phyloP scores from a whole-genome alignment of 30 jellyfish, hydroid and myxozoan genomes.

The Euphysa ruthae region DNA sequence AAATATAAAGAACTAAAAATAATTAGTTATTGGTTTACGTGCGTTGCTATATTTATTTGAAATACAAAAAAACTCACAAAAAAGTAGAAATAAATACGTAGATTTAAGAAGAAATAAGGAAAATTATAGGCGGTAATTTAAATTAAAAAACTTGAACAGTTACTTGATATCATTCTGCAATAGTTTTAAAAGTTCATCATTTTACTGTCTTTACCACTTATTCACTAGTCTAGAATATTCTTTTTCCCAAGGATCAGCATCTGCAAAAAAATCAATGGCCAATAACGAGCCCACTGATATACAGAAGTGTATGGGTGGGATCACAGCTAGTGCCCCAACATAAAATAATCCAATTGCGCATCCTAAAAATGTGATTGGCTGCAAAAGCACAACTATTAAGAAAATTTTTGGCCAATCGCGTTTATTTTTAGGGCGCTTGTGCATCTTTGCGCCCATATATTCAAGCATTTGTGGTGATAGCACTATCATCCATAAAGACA shows the following conservation, averaged over 20 bases:
- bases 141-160: too few relatives aligned
- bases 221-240: conserved; percentile 23
- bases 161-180: too few relatives aligned
- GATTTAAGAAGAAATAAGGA: too few relatives aligned
- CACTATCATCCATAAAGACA: conserved; percentile 75
- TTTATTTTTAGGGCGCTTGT: conserved; percentile 45
- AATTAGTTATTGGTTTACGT: too few relatives aligned
- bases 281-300: conserved; percentile 56
- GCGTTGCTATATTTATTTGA: too few relatives aligned
- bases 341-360: conserved; percentile 93
- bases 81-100: too few relatives aligned
- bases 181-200: too few relatives aligned
- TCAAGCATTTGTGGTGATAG: conserved; percentile 79
- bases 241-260: conserved; percentile 89
- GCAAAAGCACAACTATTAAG: conserved; percentile 54
- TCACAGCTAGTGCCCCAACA: conserved; percentile 78
- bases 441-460: conserved; percentile 83
- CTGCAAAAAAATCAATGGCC: conserved; percentile 87
- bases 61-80: too few relatives aligned
- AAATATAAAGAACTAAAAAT: too few relatives aligned
- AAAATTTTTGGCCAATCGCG: conserved; percentile 94
- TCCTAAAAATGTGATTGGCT: conserved; percentile 72
- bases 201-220: conserved; percentile 29
- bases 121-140: too few relatives aligned
- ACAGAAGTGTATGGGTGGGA: conserved; percentile 85